A percentile compares a stretch with the other conserved stretches of the same genome.
Evolutionary conservation across 2,797 vertebrate genomes (phyloP).

Genomic region (Triplophysa yarkandensis): DNA sequence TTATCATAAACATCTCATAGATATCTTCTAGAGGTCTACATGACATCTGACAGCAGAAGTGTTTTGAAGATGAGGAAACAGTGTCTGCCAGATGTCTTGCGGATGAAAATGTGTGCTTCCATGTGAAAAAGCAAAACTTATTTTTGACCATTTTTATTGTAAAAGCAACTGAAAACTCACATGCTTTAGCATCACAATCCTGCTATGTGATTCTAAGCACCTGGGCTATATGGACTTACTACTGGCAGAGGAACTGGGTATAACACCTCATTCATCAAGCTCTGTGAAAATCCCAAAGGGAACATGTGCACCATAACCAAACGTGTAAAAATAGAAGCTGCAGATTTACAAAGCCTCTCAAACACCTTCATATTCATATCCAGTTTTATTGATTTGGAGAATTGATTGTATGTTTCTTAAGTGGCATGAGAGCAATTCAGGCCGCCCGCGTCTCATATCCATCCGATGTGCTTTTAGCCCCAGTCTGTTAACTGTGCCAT

Average conservation of each 20-base stretch:
- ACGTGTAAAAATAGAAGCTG: constrained; percentile 45
- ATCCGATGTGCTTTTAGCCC: background rate
- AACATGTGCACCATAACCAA: constrained; percentile 46
- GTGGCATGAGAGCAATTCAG: constrained; percentile 10
- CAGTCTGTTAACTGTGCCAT: constrained; percentile 23
- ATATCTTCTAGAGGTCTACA: no score
- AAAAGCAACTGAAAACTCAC: constrained; percentile 38
- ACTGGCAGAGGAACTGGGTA: constrained; percentile 55
- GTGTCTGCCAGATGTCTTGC: no score
- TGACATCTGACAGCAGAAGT: no score
- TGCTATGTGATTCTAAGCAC: constrained; percentile 58
- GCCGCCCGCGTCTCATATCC: background rate
- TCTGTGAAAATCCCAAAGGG: constrained; percentile 44
- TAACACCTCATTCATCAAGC: constrained; percentile 57
- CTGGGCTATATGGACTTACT: constrained; percentile 56
- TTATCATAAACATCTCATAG: no score
- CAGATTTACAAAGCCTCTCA: constrained; percentile 39
- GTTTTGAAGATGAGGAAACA: no score
- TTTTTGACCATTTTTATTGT: no score
- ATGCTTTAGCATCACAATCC: constrained; percentile 49
- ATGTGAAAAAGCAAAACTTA: no score
- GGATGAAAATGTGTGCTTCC: no score
- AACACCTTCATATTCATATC: constrained; percentile 41
- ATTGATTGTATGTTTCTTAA: constrained; percentile 20
- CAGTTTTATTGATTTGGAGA: constrained; percentile 35